Percentiles rank a stretch among this genome's conserved stretches.
Evolutionary conservation across 2,888 invertebrate species (phyloP).

Genomic region (Mythimna impura): DNA sequence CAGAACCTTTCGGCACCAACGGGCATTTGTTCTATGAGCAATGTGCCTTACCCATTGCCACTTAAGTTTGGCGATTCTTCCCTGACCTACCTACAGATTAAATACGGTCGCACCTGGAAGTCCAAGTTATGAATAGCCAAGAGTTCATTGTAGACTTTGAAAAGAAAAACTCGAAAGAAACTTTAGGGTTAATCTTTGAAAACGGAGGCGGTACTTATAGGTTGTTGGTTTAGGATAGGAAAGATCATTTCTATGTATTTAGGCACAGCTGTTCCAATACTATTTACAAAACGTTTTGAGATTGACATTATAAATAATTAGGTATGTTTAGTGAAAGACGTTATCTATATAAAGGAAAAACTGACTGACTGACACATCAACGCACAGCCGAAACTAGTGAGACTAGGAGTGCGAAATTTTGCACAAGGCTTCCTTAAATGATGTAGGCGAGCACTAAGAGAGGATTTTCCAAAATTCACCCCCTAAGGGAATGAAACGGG

Average conservation of each 20-base stretch:
- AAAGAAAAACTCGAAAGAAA: slow-evolving; percentile 24
- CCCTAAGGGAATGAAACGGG: too few relatives aligned
- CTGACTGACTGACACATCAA: too few relatives aligned
- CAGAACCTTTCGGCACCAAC: too few relatives aligned
- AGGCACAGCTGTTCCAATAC: neutral
- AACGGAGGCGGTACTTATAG: slow-evolving; percentile 1
- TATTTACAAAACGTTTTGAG: slow-evolving; percentile 10
- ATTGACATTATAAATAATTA: neutral
- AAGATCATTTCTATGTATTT: slow-evolving; percentile 21
- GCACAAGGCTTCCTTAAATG: too few relatives aligned
- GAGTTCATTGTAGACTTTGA: slow-evolving; percentile 9
- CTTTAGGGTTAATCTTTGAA: slow-evolving; percentile 21
- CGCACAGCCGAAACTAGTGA: too few relatives aligned
- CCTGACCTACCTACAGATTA: neutral
- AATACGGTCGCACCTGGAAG: neutral
- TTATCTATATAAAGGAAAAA: too few relatives aligned
- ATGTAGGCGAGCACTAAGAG: too few relatives aligned
- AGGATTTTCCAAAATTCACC: too few relatives aligned
- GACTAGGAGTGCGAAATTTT: too few relatives aligned
- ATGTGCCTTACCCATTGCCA: too few relatives aligned
- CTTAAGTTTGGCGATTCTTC: neutral
- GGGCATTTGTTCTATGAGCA: too few relatives aligned
- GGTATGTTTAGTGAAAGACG: neutral
- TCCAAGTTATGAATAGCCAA: slow-evolving; percentile 11
- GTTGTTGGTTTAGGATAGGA: slow-evolving; percentile 24